Evolutionary conservation across 2,113 vertebrate species (phyloP).

Genomic region (Lynx canadensis): DNA sequence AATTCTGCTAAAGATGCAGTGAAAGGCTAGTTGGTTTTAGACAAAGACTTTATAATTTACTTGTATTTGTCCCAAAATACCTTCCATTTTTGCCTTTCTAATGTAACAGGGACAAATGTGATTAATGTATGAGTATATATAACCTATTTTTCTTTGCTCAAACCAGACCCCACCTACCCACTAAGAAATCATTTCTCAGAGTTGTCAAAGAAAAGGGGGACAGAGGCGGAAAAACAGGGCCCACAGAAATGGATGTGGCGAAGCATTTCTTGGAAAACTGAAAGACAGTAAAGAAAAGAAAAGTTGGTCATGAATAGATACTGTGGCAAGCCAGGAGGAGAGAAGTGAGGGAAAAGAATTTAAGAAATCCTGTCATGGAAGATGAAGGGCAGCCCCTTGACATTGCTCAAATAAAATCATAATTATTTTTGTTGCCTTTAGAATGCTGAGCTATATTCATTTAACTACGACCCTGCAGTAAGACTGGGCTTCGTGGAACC

Average conservation of each 20-base stretch:
- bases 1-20: not conserved
- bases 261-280: not conserved
- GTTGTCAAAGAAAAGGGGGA: not conserved
- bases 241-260: not conserved
- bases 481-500: not conserved
- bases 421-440: not conserved
- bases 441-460: not conserved
- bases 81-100: conserved; percentile 1
- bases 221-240: not conserved
- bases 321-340: not conserved
- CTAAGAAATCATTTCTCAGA: not conserved
- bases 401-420: not conserved
- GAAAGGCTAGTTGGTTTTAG: not conserved
- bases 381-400: not conserved
- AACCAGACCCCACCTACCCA: not conserved
- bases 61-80: not conserved
- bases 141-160: not conserved
- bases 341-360: not conserved
- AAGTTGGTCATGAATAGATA: not conserved
- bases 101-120: not conserved
- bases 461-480: not conserved
- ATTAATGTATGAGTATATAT: not conserved
- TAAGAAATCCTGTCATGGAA: not conserved
- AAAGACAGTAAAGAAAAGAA: not conserved
- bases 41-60: not conserved